Base-by-base conservation (phyloP, 2,797 vertebrate species). In the Tauraco hartlaubi region DNA sequence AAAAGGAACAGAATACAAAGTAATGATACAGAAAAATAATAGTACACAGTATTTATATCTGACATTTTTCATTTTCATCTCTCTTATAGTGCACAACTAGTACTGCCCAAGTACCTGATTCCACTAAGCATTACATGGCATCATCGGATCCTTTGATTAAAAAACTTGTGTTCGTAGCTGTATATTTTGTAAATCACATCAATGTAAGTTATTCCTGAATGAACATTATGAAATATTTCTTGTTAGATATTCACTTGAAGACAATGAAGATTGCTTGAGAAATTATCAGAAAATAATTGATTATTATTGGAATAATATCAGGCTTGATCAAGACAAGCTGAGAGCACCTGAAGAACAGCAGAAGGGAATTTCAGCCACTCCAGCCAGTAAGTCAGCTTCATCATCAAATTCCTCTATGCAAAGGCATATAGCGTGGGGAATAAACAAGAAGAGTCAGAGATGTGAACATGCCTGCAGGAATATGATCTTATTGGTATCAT, bases 41-140 rank as follows among this genome's bases (percentile, higher is more conserved):
- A 39, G 2, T 9, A 9, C 5, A 1, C 8, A 4, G 3, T 31
- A 46, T 14, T 48, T 56, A 20, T 29, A 56, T 2, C 28, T 43
- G 20, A 35, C 1, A 15, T 46, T 39, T 62, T 73, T 44, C 28
- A 23, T 48, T 80, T 68, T 3, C 6, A 31, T 35, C 29, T 21
- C 19, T 63, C 7, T 20, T 71, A 17, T 4, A 37, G 5, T 11
- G 3, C 26, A 80, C 37, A 74, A 69, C 11, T 37, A 23, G 2
- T 44, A 29, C 15, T 73, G 6, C 8, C 5, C 4, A 12, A 59
- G 4, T 17, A 43, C 8, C n/a, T 29, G 23, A 23, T 43, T 75
- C 12, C 54, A 73, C 12, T 56, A 35, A 56, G 18, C 6, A 14
- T 52, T 29, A 17, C 23, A 35, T 37, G 31, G 10, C 25, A 28